Evolutionary conservation across 2,113 vertebrate species (phyloP), one percentile per base, ranked within the genome.

Genomic region (Lagopus muta): DNA sequence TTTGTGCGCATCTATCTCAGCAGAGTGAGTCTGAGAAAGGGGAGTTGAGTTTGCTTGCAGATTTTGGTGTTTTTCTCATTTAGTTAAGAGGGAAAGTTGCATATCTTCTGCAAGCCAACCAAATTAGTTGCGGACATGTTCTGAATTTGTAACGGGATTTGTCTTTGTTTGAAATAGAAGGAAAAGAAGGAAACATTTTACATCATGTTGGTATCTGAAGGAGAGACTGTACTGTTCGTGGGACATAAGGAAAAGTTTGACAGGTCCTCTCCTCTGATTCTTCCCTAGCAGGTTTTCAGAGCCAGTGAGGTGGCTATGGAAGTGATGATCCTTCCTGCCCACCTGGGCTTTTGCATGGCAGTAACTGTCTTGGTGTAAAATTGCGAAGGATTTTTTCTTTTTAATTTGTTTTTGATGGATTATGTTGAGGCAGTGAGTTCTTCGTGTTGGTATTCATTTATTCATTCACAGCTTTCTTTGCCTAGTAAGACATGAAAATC

Each of bases 1-100:
- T 38, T 18, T 11, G 2, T 24, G 28, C 3, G 4, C 0, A 0
- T 40, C 32, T 32, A 2, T 28, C 28, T 42, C n/a, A 10, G 61
- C 9, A 38, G 36, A 52, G 48, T 10, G 18, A 21, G 47, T 15
- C 34, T 71, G 32, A 36, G 38, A 74, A 69, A 69, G 21, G 22
- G 15, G 27, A 52, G 36, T 4, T 40, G 3, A 28, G 15, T 71
- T 84, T 61, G 10, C 16, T 28, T 40, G n/a, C 17, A 11, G 32
- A 22, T 28, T 48, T 69, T n/a, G 20, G 32, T 25, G 32, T 34
- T 71, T 10, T 67, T 38, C 13, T 36, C 25, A 55, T 55, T 55
- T 55, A 14, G 34, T 62, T 77, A 30, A 25, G 30, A 20, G 45
- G 34, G n/a, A 34, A 38, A 57, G 27, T 50, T 48, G 34, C 25